A percentile compares a stretch with the other conserved stretches of the same genome.
Evolutionary conservation across 2,113 vertebrate genomes (phyloP).

Genomic region (Cyanistes caeruleus): DNA sequence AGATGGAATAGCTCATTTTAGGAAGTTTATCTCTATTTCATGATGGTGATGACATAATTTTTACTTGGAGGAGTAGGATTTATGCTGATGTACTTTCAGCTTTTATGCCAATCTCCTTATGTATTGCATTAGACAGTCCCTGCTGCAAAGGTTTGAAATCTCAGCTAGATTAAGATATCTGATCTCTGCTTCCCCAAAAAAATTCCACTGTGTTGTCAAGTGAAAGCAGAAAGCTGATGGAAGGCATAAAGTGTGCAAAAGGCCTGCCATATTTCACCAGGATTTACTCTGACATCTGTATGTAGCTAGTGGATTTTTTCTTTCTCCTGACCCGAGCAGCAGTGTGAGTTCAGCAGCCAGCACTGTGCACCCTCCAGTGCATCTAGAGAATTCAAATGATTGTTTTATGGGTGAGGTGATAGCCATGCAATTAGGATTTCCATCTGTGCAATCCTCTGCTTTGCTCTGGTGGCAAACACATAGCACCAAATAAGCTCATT

Average conservation of each 20-base stretch:
- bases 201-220: conserved; percentile 38
- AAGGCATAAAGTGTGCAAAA: not conserved
- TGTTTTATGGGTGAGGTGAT: not conserved
- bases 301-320: not conserved
- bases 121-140: not conserved
- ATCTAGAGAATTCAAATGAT: not conserved
- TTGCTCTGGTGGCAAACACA: not conserved
- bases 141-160: conserved; percentile 3
- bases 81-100: not conserved
- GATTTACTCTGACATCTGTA: conserved; percentile 31
- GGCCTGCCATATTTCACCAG: conserved; percentile 1
- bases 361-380: not conserved
- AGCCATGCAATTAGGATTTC: not conserved
- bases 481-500: not conserved
- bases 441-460: not conserved
- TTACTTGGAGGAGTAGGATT: conserved; percentile 15
- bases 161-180: conserved; percentile 25
- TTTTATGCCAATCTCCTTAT: conserved; percentile 29
- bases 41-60: conserved; percentile 17
- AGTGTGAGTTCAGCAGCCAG: not conserved
- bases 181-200: conserved; percentile 16
- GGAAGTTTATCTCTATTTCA: conserved; percentile 8
- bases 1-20: not conserved
- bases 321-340: not conserved
- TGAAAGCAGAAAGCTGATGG: conserved; percentile 7